These are phyloP conservation scores for Muscicapa comitata DNA, from an alignment of 2,797 vertebrate species.

Conservation along the genomic window DNA sequence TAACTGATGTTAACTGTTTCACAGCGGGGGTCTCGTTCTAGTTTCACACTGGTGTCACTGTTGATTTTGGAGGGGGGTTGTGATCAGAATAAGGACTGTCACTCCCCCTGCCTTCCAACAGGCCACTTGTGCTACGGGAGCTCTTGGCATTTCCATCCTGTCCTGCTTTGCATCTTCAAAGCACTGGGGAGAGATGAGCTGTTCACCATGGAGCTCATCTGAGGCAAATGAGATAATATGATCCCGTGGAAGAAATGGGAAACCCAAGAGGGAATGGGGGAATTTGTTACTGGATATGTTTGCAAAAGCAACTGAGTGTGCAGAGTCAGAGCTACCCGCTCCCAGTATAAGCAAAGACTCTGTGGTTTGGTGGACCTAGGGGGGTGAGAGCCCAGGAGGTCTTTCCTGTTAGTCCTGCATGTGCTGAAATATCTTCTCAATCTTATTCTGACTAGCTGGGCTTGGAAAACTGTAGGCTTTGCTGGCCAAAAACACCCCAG, in stretches of 20 bases:
- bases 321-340: not conserved
- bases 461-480: not conserved
- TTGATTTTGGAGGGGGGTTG: slow-evolving; percentile 53
- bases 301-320: not conserved
- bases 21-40: slow-evolving; percentile 45
- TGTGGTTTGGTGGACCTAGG: not conserved
- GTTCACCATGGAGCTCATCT: not conserved
- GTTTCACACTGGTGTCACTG: slow-evolving; percentile 65
- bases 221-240: slow-evolving; percentile 33
- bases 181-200: slow-evolving; percentile 17
- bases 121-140: not conserved
- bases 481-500: not conserved
- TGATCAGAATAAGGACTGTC: slow-evolving; percentile 58
- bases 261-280: slow-evolving; percentile 17
- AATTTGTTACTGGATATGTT: slow-evolving; percentile 43
- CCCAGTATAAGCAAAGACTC: not conserved
- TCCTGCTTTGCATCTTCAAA: slow-evolving; percentile 48
- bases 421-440: not conserved
- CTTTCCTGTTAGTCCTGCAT: not conserved
- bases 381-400: not conserved
- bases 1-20: slow-evolving; percentile 67
- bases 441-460: not conserved
- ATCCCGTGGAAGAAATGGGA: not conserved
- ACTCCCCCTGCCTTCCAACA: not conserved
- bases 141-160: slow-evolving; percentile 16